Evolutionary conservation across 53 echinoderm and acorn worm genomes (phyloP).

Genomic region (Apostichopus leukothele): DNA sequence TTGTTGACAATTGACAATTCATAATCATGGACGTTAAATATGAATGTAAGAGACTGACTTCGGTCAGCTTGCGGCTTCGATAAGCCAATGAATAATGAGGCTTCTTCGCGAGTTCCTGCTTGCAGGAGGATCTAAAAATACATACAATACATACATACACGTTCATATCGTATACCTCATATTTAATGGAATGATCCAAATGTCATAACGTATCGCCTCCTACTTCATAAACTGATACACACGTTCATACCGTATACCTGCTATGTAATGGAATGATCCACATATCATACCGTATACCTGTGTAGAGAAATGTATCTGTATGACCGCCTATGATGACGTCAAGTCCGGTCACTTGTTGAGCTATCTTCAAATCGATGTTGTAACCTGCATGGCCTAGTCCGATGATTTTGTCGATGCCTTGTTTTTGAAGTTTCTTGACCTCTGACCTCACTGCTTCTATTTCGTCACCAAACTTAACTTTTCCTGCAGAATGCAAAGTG

Average conservation of each 20-base stretch:
- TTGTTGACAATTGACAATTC: too few species aligned
- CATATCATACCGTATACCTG: slow-evolving; percentile 50
- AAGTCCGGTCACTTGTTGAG: slow-evolving; percentile 57
- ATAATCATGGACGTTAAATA: too few species aligned
- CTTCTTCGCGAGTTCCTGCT: too few species aligned
- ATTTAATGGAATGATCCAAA: too few species aligned
- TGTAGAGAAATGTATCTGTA: slow-evolving; percentile 79
- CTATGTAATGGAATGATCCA: not conserved
- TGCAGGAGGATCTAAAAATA: too few species aligned
- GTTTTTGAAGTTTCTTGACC: slow-evolving; percentile 45
- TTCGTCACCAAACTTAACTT: slow-evolving; percentile 54
- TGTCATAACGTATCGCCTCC: too few species aligned
- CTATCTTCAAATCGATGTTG: slow-evolving; percentile 66
- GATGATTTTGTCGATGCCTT: slow-evolving; percentile 77
- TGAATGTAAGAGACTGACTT: too few species aligned
- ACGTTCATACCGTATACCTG: not conserved
- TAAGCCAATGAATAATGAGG: too few species aligned
- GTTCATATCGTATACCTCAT: too few species aligned
- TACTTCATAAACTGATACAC: too few species aligned
- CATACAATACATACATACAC: too few species aligned
- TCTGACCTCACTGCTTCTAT: slow-evolving; percentile 51
- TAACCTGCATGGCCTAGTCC: slow-evolving; percentile 75
- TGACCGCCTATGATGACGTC: slow-evolving; percentile 81
- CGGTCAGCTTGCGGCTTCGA: too few species aligned
- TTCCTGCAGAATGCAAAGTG: slow-evolving; percentile 16